Base-by-base conservation (phyloP, 2,797 vertebrate genomes). In the Esox lucius region DNA sequence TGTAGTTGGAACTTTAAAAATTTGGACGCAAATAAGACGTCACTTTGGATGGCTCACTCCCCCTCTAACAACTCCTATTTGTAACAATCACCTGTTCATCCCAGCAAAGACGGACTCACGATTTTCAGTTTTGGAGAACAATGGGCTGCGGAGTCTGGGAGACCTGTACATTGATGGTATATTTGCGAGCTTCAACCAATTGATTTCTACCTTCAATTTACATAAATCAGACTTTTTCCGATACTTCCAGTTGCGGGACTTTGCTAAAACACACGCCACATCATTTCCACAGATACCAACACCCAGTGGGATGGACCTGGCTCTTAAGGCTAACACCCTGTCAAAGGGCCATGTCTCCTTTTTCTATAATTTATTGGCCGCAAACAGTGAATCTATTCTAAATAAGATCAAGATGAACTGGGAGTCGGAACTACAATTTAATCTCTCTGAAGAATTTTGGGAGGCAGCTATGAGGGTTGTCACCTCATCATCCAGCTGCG, bases 41-140 rank as follows among this genome's bases (percentile, higher is more conserved):
- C 13, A 49, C 3, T 66, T 15, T 31, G 11, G 17, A 8, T 65
- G 35, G 39, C 19, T 39, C 24, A 9, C 24, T 6, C 26, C 66
- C 15, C 19, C 72, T 17, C 9, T 66, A 13, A 17, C 42, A 17
- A 24, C 61, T 26, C 61, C 39, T 4, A 65, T 49, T 8, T 73
- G 24, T 31, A 49, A 67, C 31, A 73, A 49, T 8, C 31, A 64
- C 16, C n/a, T 73, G 12, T 66, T 73, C 31, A 15, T 17, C 5
- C 61, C 72, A n/a, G 61, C 72, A 13, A 67, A 49, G 33, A n/a
- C 67, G 17, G 61, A 74, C 28, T 51, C 62, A 9, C 24, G 61
- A 24, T 74, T 48, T 67, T 16, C 8, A 4, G 16, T 48, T 1
- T 74, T 39, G 61, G 9, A 24, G 7, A 16, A 72, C 13, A 15